phyloP scores from a whole-genome alignment of 2,888 invertebrate genomes.

The Glyphotaelius pellucidus region DNA sequence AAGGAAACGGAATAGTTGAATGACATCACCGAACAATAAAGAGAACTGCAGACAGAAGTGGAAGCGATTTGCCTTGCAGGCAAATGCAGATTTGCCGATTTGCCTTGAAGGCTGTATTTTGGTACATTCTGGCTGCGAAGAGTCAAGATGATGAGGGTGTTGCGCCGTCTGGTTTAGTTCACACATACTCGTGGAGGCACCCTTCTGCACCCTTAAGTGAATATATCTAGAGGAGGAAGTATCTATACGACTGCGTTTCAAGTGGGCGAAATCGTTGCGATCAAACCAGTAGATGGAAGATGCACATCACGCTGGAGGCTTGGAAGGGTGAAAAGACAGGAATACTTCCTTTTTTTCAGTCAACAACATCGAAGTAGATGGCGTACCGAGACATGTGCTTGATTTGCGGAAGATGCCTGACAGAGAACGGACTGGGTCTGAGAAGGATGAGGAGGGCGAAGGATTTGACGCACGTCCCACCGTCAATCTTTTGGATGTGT shows the following conservation, averaged over 20 bases:
- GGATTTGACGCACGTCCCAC: not conserved
- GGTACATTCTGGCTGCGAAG: constrained; percentile 19
- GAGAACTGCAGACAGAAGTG: too few relatives aligned
- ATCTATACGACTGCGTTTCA: too few relatives aligned
- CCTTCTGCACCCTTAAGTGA: not conserved
- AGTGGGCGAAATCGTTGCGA: too few relatives aligned
- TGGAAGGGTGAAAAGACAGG: constrained; percentile 23
- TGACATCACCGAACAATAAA: too few relatives aligned
- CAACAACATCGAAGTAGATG: constrained; percentile 13
- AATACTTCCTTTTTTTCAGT: constrained; percentile 12
- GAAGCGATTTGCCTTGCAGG: too few relatives aligned
- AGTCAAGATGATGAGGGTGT: constrained; percentile 45
- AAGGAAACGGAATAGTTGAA: too few relatives aligned
- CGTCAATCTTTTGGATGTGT: not conserved
- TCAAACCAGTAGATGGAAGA: not conserved
- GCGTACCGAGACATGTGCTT: constrained; percentile 1
- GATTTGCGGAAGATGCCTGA: too few relatives aligned
- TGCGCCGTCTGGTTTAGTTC: constrained; percentile 11
- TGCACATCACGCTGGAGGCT: constrained; percentile 32
- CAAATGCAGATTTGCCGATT: too few relatives aligned
- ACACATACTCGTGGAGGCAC: constrained; percentile 1
- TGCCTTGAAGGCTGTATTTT: too few relatives aligned
- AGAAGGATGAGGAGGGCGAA: not conserved
- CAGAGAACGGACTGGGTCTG: not conserved
- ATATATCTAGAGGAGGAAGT: too few relatives aligned